Evolutionary conservation across 2,797 vertebrate species (phyloP), one percentile per base, ranked within the genome.

Genomic region (Schizopygopsis pylzovi): DNA sequence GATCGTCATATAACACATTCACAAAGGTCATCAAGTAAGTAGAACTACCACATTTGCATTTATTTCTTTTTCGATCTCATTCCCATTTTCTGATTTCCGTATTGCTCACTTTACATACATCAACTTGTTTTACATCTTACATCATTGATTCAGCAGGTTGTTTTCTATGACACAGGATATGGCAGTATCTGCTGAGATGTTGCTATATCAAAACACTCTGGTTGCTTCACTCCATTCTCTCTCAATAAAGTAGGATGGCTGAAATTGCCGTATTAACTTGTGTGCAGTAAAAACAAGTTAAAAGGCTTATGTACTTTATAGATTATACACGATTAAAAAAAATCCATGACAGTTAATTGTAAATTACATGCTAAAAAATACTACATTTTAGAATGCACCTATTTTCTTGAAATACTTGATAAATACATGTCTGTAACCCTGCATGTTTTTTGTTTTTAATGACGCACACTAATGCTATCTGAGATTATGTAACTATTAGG

Each of bases 111-210:
- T 80, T 65, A 49, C 43, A 33, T 22, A 43, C 61, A 22, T 52
- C 11, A 2, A 56, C 20, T 25, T 71, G 63, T 37, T 81, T 81
- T 10, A 41, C 80, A 82, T 71, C 13, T 71, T 82, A 59, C 45
- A 47, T 47, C 4, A 47, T 13, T 47, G 47, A 2, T 93, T 94
- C 25, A 90, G 87, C 18, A 85, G 20, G 1, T 2, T 73, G 83
- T 95, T 95, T 85, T 92, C 81, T 33, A 94, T 85, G 83, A 78
- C 25, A 82, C 94, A 95, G 0, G 92, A 89, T 84, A 95, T 91
- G 0, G 28, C 54, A 73, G 83, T 22, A 25, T 90, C 84, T 18
- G 43, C 73, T 39, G 93, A 88, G 0, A 93, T 1, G 85, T 91
- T 91, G 88, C 90, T 22, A 0, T 28, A 49, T 49, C 93, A 95